A percentile compares a stretch with the other conserved stretches of the same genome.
These are phyloP conservation scores for Flexamia atlantica DNA, from an alignment of 2,888 invertebrate species.

Conservation along the genomic window DNA sequence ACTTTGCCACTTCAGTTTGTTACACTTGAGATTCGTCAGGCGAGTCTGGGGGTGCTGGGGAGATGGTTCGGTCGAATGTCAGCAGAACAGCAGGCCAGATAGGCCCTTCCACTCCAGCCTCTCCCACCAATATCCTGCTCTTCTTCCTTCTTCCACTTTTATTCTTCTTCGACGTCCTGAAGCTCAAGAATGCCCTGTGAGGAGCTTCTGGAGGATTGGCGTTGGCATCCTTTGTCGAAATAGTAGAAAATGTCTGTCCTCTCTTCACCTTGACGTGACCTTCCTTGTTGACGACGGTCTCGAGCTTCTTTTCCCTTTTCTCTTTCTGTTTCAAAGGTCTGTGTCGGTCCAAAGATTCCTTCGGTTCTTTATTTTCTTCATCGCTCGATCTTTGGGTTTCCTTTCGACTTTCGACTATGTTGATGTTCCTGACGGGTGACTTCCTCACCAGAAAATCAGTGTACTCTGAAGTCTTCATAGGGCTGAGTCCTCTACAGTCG, in stretches of 20 bases:
- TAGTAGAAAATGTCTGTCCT: constrained; percentile 45
- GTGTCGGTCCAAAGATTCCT: not conserved
- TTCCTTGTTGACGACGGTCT: constrained; percentile 24
- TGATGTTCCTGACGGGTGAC: constrained; percentile 20
- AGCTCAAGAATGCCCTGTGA: constrained; percentile 59
- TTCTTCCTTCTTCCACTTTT: constrained; percentile 61
- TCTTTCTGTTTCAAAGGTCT: not conserved
- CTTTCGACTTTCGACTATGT: constrained; percentile 7
- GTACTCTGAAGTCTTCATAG: constrained; percentile 32
- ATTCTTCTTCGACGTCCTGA: constrained; percentile 55
- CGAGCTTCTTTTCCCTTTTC: constrained; percentile 1
- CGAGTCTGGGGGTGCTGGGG: constrained; percentile 49
- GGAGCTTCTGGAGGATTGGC: constrained; percentile 5
- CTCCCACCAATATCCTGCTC: constrained; percentile 65
- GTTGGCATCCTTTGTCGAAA: not conserved
- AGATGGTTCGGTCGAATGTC: constrained; percentile 67
- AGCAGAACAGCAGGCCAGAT: constrained; percentile 68
- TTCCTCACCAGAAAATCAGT: constrained; percentile 60
- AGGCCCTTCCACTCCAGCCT: constrained; percentile 62
- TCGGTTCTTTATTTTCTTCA: constrained; percentile 45
- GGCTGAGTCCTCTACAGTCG: constrained; percentile 46
- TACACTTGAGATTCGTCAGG: constrained; percentile 41
- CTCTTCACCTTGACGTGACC: constrained; percentile 46
- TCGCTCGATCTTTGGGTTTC: not conserved
- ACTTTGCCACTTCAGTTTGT: not conserved